These are phyloP conservation scores for Agonum fuliginosum DNA, from an alignment of 2,888 invertebrate species.

Conservation along the genomic window DNA sequence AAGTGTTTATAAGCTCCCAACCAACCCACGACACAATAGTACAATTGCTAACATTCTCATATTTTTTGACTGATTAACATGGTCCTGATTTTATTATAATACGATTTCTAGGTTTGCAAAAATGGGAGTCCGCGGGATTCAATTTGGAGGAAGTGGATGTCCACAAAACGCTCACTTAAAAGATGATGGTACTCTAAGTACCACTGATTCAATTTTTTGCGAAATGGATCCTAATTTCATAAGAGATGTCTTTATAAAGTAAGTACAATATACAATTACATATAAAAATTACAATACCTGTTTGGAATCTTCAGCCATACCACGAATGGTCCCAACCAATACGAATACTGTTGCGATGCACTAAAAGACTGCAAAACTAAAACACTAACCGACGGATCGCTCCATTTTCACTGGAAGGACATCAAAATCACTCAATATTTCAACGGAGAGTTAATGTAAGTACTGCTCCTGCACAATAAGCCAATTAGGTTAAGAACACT, in stretches of 20 bases:
- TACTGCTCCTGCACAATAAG: too few relatives aligned
- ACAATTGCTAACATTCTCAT: too few relatives aligned
- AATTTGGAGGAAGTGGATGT: background rate
- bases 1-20: too few relatives aligned
- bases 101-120: constrained; percentile 4
- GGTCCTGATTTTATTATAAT: background rate
- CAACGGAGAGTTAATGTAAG: background rate
- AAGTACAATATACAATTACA: background rate
- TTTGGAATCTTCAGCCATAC: background rate
- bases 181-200: background rate
- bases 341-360: background rate
- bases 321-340: background rate
- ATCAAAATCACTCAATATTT: background rate
- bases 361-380: background rate
- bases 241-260: background rate
- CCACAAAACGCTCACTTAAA: background rate
- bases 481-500: too few relatives aligned
- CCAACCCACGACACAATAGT: too few relatives aligned
- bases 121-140: background rate
- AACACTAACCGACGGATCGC: background rate
- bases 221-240: background rate
- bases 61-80: too few relatives aligned
- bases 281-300: background rate
- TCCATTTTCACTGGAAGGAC: background rate
- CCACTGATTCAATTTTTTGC: background rate